These are phyloP conservation scores for Acleris holmiana DNA, from an alignment of 2,888 invertebrate species.

Conservation along the genomic window DNA sequence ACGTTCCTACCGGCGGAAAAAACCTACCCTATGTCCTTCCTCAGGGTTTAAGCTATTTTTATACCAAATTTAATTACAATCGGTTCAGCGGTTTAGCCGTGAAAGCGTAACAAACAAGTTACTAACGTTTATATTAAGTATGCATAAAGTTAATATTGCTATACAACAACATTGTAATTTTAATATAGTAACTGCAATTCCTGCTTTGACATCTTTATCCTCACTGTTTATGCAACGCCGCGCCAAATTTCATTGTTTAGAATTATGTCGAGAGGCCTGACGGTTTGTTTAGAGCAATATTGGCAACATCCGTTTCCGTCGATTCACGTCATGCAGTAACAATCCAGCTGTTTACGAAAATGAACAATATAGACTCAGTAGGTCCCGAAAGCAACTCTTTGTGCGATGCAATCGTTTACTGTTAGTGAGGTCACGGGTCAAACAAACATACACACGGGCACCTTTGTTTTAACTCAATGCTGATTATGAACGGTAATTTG, in stretches of 20 bases:
- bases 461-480: conserved; percentile 6
- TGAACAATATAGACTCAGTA: conserved; percentile 15
- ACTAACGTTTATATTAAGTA: too few species aligned
- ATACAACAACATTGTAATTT: too few species aligned
- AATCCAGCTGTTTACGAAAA: conserved; percentile 18
- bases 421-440: conserved; percentile 8
- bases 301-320: conserved; percentile 37
- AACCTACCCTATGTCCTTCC: too few species aligned
- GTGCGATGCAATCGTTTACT: conserved; percentile 1
- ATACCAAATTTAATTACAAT: too few species aligned
- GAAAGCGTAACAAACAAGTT: too few species aligned
- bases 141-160: too few species aligned
- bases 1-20: too few species aligned
- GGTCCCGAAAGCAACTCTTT: conserved; percentile 2
- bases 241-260: conserved; percentile 29
- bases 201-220: background rate
- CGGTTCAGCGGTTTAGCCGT: too few species aligned
- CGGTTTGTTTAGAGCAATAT: conserved; percentile 33
- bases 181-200: background rate
- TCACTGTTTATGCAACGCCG: conserved; percentile 12
- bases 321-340: conserved; percentile 22
- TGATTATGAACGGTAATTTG: background rate
- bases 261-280: conserved; percentile 29
- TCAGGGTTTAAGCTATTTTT: too few species aligned
- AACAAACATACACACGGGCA: background rate